Evolutionary conservation across 2,888 invertebrate genomes (phyloP), one percentile per base, ranked within the genome.

Genomic region (Plagodis dolabraria): DNA sequence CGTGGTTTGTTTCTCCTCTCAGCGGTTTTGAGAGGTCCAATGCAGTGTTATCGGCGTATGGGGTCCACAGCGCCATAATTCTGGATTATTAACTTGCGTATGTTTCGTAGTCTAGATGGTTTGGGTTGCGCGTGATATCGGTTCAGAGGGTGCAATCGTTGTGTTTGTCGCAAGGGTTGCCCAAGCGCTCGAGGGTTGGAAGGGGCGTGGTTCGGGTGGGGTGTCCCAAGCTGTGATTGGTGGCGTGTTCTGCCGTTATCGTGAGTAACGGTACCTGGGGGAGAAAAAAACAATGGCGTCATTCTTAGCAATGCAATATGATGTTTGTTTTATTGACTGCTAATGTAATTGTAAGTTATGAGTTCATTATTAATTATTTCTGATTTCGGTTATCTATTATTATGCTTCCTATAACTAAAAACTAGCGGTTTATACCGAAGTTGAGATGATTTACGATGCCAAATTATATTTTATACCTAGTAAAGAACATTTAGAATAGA

Each of bases 31-130:
- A 71, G 45, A 88, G 67, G 57, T 89, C 87, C 61, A 87, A 49
- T 7, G 83, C 79, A 6, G 70, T 49, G 48, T 82, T 82, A 11
- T 85, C 86, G 7, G 76, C 82, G 77, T 87, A 89, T 2, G 89
- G 89, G n/a, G 83, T 87, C 89, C 88, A 88, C 35, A 89, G 74
- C 62, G 87, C 77, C 88, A 88, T 89, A 34, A 6, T 9, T 40
- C 40, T 40, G 2, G 40, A 1, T 40, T 10, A 10, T 10, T 6
- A 5, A 40, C 40, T 40, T 40, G 7, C 36, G 36, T 9, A 9
- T 36, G 7, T 36, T 8, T 40, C 5, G 10, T 40, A 5, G 8
- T 40, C 0, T 9, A 5, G 40, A 40, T 10, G 8, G 2, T 40
- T 10, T n/a, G 12, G 33, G 7, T 9, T 40, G 12, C 49, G 56